Evolutionary conservation across 2,888 invertebrate genomes (phyloP).

Genomic region (Beris morrisii): DNA sequence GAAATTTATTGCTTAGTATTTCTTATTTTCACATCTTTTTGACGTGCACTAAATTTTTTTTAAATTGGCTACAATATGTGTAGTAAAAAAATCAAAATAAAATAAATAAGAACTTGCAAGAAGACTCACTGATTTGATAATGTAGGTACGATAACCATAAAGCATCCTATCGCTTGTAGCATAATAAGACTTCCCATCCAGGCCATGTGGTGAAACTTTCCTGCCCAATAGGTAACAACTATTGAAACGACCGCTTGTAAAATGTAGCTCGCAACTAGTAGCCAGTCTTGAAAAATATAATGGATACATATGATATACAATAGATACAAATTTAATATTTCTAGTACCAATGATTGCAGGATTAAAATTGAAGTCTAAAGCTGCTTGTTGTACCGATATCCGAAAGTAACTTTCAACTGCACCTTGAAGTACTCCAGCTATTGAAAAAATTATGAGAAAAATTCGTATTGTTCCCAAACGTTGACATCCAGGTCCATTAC

Average conservation of each 20-base stretch:
- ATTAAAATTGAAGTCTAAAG: constrained; percentile 56
- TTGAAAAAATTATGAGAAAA: constrained; percentile 55
- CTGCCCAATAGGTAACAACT: constrained; percentile 62
- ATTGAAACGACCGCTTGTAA: constrained; percentile 61
- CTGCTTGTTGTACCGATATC: constrained; percentile 58
- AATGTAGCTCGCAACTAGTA: constrained; percentile 60
- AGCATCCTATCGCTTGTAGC: constrained; percentile 59
- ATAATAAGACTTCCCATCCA: constrained; percentile 63
- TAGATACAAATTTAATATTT: neutral
- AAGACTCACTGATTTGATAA: constrained; percentile 56
- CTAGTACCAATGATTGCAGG: constrained; percentile 56
- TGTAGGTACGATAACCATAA: constrained; percentile 61
- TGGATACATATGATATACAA: neutral
- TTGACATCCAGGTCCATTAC: constrained; percentile 54
- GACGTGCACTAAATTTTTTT: too few relatives aligned
- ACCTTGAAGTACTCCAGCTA: constrained; percentile 56
- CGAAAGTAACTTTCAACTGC: constrained; percentile 58
- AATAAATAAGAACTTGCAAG: neutral
- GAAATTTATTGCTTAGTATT: constrained; percentile 40
- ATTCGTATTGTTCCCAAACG: constrained; percentile 57
- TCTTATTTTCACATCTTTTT: constrained; percentile 39
- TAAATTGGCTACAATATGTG: too few relatives aligned
- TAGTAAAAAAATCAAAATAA: too few relatives aligned
- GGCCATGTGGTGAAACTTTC: constrained; percentile 61
- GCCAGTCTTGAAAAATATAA: constrained; percentile 58